Evolutionary conservation across 2,888 invertebrate species (phyloP).

Genomic region (Cryptosula pallasiana): DNA sequence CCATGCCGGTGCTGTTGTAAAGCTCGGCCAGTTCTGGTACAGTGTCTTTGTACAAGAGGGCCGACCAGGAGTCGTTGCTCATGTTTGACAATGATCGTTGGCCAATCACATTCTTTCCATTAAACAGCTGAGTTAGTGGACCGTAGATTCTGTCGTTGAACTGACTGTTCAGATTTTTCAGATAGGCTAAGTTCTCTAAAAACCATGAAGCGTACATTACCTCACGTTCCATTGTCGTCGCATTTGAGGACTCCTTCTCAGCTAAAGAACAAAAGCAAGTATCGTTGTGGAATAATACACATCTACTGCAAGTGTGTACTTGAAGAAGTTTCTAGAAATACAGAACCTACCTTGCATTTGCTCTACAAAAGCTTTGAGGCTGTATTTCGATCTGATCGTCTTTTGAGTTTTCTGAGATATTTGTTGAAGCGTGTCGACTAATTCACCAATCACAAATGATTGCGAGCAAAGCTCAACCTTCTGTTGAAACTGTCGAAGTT

Average conservation of each 20-base stretch:
- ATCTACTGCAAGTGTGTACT: no score
- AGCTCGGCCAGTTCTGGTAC: background rate
- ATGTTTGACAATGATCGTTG: background rate
- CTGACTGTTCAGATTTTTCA: background rate
- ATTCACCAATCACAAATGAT: background rate
- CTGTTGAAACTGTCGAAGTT: background rate
- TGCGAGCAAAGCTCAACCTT: background rate
- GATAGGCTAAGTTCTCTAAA: background rate
- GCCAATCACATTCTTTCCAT: background rate
- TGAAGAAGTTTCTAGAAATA: no score
- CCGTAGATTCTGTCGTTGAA: background rate
- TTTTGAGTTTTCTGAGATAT: background rate
- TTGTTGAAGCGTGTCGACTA: background rate
- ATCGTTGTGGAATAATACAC: no score
- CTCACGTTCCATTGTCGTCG: background rate
- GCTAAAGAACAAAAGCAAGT: no score
- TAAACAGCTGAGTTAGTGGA: background rate
- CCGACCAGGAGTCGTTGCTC: background rate
- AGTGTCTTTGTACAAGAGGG: background rate
- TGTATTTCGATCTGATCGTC: background rate
- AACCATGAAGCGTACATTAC: constrained; percentile 6
- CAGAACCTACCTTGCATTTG: background rate
- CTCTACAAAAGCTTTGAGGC: background rate
- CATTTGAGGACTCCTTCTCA: background rate
- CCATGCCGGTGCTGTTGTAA: background rate